Evolutionary conservation across 2,888 invertebrate species (phyloP).

Genomic region (Cryptosula pallasiana): DNA sequence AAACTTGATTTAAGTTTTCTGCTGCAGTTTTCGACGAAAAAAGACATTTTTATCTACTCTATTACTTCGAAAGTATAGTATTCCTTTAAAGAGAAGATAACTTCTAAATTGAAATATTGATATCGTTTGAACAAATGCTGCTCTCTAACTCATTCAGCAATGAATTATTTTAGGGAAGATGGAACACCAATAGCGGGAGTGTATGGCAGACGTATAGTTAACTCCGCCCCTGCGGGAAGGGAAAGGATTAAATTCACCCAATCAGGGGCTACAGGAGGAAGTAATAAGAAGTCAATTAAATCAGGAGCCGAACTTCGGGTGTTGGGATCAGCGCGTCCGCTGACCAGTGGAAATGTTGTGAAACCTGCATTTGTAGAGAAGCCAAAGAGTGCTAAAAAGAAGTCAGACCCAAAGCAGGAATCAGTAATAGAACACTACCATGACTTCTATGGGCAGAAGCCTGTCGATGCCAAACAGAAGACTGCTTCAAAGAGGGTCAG

Average conservation of each 20-base stretch:
- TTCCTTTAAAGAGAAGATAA: too few species aligned
- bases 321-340: neutral
- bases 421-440: constrained; percentile 7
- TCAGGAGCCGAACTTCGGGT: constrained; percentile 10
- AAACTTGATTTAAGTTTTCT: too few species aligned
- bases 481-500: neutral
- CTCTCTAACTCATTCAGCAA: too few species aligned
- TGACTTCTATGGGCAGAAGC: constrained; percentile 7
- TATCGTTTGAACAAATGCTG: too few species aligned
- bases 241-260: neutral
- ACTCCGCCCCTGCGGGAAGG: neutral
- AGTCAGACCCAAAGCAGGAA: neutral
- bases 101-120: too few species aligned
- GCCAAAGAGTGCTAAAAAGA: neutral
- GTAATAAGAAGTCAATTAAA: neutral
- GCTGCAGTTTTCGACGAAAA: too few species aligned
- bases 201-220: constrained; percentile 2
- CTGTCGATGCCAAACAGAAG: too few species aligned
- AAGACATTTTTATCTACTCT: too few species aligned
- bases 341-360: neutral
- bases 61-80: too few species aligned
- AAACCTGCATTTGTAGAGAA: constrained; percentile 5
- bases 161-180: neutral
- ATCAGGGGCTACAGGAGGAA: neutral
- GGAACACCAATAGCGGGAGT: neutral